Evolutionary conservation across 2,797 vertebrate genomes (phyloP), one percentile per base, ranked within the genome.

Genomic region (Scolopax bukidnonensis): DNA sequence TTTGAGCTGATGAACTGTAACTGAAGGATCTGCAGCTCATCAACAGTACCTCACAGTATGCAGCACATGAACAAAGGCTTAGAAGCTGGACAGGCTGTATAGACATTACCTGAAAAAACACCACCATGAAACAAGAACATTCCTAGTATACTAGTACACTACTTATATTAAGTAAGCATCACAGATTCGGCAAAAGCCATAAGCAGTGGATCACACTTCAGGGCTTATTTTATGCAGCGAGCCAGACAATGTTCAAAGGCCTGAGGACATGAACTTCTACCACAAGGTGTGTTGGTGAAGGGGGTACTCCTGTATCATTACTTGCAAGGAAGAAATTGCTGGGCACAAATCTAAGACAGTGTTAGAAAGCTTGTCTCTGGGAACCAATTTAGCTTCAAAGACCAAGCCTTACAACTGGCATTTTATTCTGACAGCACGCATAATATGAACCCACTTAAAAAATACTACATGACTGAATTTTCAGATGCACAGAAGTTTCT

Each of bases 401-500:
- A 65, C 23, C 20, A 69, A 69, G 45, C 47, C 14, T 56, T 32
- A 3, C 8, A 43, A 78, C 17, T 33, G 4, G 10, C 28, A 48
- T 71, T 64, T 33, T 33, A 40, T 30, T 71, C 70, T 79, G 63
- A 75, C 36, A 86, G 53, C 36, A 48, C 7, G 10, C 27, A 76
- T 32, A 79, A 57, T n/a, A 45, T 43, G 43, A 94, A 40, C n/a
- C 17, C n/a, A 51, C 53, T 89, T 81, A 21, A 84, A 59, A 81
- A 88, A 68, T 23, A 67, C 36, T 36, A 13, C 11, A 10, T 15
- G 7, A 56, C 60, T 4, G 21, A 69, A 16, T 65, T 92, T 75
- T 65, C 45, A 57, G 28, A 91, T 43, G 81, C 87, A 94, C 41
- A 64, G 43, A 93, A 95, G 92, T 84, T 9, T 59, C 88, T 57